Conservation (phyloP, 2,113 vertebrate species). For the Eulacestoma nigropectus region DNA sequence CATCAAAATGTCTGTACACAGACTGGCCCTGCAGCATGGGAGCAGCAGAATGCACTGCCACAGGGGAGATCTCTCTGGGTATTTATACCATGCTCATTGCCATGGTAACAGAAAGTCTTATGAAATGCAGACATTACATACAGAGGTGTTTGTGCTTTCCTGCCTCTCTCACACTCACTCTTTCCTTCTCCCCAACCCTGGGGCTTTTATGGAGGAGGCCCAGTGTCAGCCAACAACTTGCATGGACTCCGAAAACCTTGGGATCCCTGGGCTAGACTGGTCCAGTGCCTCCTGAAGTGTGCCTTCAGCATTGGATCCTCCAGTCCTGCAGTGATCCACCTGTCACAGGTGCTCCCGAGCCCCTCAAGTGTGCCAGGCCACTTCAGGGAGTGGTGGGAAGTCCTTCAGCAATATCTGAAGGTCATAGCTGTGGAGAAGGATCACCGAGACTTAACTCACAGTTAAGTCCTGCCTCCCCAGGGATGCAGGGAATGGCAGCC, state of each 20-base stretch:
- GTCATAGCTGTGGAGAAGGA: background rate
- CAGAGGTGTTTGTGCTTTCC: slow-evolving; percentile 11
- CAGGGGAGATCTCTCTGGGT: slow-evolving; percentile 40
- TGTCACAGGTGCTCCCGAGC: background rate
- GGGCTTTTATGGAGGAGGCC: background rate
- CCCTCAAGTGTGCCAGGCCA: background rate
- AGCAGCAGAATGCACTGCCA: slow-evolving; percentile 27
- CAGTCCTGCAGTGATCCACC: background rate
- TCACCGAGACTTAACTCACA: background rate
- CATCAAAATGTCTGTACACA: background rate
- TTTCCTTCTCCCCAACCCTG: background rate
- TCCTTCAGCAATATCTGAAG: background rate
- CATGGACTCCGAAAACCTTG: background rate
- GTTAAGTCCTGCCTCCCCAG: background rate
- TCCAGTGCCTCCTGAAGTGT: background rate
- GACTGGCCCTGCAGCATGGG: slow-evolving; percentile 8
- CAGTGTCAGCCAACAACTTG: background rate
- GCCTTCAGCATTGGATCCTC: background rate
- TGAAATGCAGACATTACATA: slow-evolving; percentile 33
- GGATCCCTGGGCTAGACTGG: background rate
- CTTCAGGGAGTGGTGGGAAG: background rate
- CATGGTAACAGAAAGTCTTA: slow-evolving; percentile 51
- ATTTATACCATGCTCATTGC: slow-evolving; percentile 39
- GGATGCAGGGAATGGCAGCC: background rate
- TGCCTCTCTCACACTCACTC: background rate